Evolutionary conservation across 2,797 vertebrate species (phyloP).

Genomic region (Heliangelus exortis): DNA sequence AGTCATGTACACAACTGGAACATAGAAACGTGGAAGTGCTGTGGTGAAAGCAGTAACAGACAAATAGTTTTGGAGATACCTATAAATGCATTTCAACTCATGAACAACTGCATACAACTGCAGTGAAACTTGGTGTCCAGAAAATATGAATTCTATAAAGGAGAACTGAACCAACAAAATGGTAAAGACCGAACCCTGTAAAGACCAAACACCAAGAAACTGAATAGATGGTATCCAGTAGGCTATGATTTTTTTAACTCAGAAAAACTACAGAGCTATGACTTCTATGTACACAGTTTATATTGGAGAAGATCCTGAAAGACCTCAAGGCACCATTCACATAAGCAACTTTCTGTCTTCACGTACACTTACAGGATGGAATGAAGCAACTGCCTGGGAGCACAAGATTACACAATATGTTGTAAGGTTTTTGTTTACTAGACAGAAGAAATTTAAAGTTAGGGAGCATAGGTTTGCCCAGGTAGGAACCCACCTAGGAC

Average conservation of each 20-base stretch:
- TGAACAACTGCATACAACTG: neutral
- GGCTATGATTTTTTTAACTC: neutral
- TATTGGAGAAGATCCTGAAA: constrained; percentile 34
- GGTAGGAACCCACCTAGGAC: neutral
- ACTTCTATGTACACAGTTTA: constrained; percentile 12
- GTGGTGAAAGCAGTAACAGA: neutral
- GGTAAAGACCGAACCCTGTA: neutral
- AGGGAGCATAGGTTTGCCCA: neutral
- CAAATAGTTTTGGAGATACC: neutral
- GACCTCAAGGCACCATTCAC: neutral
- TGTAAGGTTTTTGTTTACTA: neutral
- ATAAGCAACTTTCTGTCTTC: constrained; percentile 19
- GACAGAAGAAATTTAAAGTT: neutral
- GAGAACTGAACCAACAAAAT: neutral
- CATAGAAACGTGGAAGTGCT: neutral
- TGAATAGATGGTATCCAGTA: neutral
- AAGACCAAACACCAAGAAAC: neutral
- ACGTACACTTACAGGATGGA: neutral
- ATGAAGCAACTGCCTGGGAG: neutral
- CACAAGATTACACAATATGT: neutral
- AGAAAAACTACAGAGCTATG: neutral
- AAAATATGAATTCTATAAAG: neutral
- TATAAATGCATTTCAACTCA: neutral
- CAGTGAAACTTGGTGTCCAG: neutral
- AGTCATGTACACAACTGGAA: neutral